phyloP scores from a whole-genome alignment of 2,797 vertebrate species.

The Spinibarbus caldwelli region DNA sequence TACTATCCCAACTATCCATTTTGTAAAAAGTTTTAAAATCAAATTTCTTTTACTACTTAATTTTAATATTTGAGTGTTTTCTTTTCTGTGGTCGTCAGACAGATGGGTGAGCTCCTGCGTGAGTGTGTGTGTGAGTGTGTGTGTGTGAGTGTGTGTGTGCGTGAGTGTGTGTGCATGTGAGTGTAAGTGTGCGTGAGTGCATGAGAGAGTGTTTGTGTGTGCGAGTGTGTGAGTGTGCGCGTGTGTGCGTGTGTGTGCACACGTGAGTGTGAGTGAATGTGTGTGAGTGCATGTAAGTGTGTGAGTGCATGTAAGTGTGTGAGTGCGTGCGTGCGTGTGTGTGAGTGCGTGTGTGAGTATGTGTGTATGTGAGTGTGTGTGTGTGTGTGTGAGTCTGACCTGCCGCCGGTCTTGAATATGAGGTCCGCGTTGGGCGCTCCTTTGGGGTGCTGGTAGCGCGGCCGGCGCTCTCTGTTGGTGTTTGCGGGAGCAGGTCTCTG shows the following conservation, averaged over 20 bases:
- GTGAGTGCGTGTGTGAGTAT: too few relatives aligned
- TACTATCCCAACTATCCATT: not conserved
- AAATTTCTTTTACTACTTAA: not conserved
- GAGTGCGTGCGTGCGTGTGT: too few relatives aligned
- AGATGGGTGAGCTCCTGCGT: not conserved
- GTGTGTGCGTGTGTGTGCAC: too few relatives aligned
- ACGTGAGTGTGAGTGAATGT: too few relatives aligned
- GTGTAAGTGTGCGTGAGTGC: too few relatives aligned
- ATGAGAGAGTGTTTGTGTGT: too few relatives aligned
- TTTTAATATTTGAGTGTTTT: constrained; percentile 30
- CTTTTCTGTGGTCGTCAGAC: not conserved
- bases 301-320: too few relatives aligned
- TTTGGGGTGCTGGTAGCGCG: constrained; percentile 98
- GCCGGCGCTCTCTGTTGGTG: constrained; percentile 95
- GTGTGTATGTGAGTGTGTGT: not conserved
- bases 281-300: too few relatives aligned
- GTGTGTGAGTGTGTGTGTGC: too few relatives aligned
- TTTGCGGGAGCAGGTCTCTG: constrained; percentile 97
- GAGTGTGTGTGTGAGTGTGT: too few relatives aligned
- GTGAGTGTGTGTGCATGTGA: too few relatives aligned
- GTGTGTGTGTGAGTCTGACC: constrained; percentile 77
- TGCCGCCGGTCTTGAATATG: constrained; percentile 99
- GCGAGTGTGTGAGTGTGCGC: too few relatives aligned
- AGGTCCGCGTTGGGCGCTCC: constrained; percentile 99
- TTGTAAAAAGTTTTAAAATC: not conserved